phyloP scores from a whole-genome alignment of 2,888 invertebrate species.

The Parthenolecanium corni region DNA sequence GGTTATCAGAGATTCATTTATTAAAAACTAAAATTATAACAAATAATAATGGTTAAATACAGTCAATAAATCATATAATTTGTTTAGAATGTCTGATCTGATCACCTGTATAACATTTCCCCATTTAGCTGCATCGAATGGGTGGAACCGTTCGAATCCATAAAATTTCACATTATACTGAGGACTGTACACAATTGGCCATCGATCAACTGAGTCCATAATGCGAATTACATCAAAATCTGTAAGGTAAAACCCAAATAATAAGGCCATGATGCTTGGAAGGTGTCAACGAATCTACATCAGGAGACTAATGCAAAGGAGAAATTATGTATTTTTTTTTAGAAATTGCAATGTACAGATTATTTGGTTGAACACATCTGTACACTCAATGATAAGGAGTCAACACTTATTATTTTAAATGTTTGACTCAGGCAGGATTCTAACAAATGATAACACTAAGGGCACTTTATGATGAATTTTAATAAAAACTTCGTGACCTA shows the following conservation, averaged over 20 bases:
- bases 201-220: conserved; percentile 33
- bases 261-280: not conserved
- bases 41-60: conserved; percentile 25
- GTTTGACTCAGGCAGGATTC: too few species aligned
- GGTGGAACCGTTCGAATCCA: conserved; percentile 72
- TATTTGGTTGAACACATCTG: too few species aligned
- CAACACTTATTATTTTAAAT: too few species aligned
- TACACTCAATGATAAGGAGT: too few species aligned
- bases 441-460: too few species aligned
- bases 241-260: not conserved
- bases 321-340: too few species aligned
- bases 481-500: too few species aligned
- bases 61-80: not conserved
- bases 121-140: conserved; percentile 83
- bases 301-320: too few species aligned
- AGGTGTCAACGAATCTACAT: too few species aligned
- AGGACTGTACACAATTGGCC: conserved; percentile 67
- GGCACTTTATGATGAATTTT: too few species aligned
- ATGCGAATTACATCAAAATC: too few species aligned
- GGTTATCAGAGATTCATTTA: conserved; percentile 49
- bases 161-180: conserved; percentile 69
- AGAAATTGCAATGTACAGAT: too few species aligned
- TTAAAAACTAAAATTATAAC: conserved; percentile 43
- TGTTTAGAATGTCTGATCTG: not conserved
- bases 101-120: conserved; percentile 57